Evolutionary conservation across 2,888 invertebrate genomes (phyloP).

Genomic region (Diloba caeruleocephala): DNA sequence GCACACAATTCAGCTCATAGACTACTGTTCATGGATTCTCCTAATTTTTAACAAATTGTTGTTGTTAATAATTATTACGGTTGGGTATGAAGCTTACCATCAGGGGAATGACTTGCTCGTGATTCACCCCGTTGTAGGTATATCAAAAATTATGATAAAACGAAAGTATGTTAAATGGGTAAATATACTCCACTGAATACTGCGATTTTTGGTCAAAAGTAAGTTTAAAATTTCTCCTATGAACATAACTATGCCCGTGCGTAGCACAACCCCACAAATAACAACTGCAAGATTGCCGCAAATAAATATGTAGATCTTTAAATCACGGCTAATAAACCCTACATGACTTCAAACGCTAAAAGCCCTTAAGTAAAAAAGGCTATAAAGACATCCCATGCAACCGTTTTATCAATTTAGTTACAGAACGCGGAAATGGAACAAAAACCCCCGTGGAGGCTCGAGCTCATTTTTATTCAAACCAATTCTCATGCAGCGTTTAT

Average conservation of each 20-base stretch:
- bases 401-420: conserved; percentile 54
- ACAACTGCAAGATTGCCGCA: not conserved
- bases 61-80: too few species aligned
- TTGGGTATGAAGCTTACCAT: too few species aligned
- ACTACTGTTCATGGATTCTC: too few species aligned
- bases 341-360: conserved; percentile 11
- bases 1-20: too few species aligned
- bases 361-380: conserved; percentile 20
- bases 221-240: too few species aligned
- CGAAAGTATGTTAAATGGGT: too few species aligned
- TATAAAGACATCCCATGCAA: conserved; percentile 27
- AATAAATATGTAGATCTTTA: conserved; percentile 9
- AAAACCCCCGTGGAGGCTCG: conserved; percentile 35
- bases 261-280: conserved; percentile 1
- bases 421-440: conserved; percentile 35
- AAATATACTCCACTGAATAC: too few species aligned
- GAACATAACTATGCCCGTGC: not conserved
- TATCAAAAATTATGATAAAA: too few species aligned
- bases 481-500: conserved; percentile 69
- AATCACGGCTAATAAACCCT: conserved; percentile 8
- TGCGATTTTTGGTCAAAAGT: too few species aligned
- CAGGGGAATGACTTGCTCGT: too few species aligned
- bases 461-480: conserved; percentile 67
- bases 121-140: too few species aligned
- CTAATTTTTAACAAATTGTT: too few species aligned